Conservation (phyloP, 2,113 vertebrate genomes). For the Terrapene triunguis region DNA sequence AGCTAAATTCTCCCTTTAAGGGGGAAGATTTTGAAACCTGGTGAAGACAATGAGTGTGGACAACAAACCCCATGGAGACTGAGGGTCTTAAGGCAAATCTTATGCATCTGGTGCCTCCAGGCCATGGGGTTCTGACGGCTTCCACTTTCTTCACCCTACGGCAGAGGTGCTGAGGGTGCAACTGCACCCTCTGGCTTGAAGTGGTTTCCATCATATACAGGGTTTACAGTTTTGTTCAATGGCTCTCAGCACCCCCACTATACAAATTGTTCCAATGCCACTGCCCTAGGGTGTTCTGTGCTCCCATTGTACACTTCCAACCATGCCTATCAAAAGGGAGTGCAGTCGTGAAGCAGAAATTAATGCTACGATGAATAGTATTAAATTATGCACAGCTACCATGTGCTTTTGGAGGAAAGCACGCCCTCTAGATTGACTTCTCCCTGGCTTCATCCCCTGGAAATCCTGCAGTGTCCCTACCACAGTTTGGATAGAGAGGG, state of each 20-base stretch:
- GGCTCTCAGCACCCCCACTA: too few relatives aligned
- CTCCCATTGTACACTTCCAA: neutral
- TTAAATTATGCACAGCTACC: neutral
- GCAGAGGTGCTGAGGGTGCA: accelerated
- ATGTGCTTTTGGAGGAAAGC: neutral
- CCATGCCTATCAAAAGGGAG: neutral
- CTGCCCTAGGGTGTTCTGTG: neutral
- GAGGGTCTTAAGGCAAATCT: neutral
- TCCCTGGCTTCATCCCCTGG: neutral
- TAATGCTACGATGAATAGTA: neutral
- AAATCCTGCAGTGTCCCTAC: neutral
- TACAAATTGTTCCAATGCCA: too few relatives aligned
- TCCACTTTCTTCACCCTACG: neutral
- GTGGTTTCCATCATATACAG: too few relatives aligned
- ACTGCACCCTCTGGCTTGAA: too few relatives aligned
- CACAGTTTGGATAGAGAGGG: neutral
- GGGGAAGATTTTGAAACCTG: neutral
- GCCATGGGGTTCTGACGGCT: neutral
- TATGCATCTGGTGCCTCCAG: neutral
- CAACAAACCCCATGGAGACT: neutral
- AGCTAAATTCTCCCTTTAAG: neutral
- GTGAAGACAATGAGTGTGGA: neutral
- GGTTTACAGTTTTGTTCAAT: neutral
- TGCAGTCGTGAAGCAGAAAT: slow-evolving; percentile 4
- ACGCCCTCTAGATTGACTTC: neutral